phyloP scores from a whole-genome alignment of 2,113 vertebrate genomes.

The Neoarius graeffei region DNA sequence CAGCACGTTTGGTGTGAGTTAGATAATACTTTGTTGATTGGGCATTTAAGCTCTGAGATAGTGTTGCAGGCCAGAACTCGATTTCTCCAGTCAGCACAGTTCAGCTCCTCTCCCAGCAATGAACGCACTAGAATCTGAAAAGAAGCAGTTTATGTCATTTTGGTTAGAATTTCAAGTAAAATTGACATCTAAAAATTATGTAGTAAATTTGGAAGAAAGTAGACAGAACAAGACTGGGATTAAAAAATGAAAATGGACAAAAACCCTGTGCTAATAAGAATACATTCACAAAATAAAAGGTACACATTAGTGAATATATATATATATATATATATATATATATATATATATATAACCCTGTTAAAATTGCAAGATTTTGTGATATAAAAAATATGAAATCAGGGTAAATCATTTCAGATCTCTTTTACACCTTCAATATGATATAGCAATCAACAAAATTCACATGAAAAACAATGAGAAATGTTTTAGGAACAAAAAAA shows the following conservation, averaged over 20 bases:
- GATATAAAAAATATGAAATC: neutral
- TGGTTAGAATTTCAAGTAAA: neutral
- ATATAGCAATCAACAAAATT: neutral
- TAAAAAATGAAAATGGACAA: neutral
- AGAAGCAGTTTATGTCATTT: constrained; percentile 13
- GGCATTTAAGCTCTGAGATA: constrained; percentile 65
- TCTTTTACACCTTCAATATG: neutral
- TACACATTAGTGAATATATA: neutral
- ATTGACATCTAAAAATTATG: neutral
- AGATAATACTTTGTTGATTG: constrained; percentile 64
- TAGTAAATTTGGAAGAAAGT: neutral
- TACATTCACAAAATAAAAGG: neutral
- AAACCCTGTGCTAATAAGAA: neutral
- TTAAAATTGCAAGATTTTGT: neutral
- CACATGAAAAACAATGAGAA: neutral
- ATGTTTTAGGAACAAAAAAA: neutral
- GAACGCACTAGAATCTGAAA: constrained; percentile 72
- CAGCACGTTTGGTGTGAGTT: neutral
- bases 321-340: neutral
- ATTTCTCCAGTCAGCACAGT: constrained; percentile 69
- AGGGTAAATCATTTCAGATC: neutral
- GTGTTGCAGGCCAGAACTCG: constrained; percentile 66
- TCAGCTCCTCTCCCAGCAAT: constrained; percentile 73
- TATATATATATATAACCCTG: neutral
- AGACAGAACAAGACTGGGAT: neutral